Percentiles rank a stretch among this genome's conserved stretches.
These are phyloP conservation scores for Piaya cayana DNA, from an alignment of 2,113 vertebrate species.

Conservation along the genomic window DNA sequence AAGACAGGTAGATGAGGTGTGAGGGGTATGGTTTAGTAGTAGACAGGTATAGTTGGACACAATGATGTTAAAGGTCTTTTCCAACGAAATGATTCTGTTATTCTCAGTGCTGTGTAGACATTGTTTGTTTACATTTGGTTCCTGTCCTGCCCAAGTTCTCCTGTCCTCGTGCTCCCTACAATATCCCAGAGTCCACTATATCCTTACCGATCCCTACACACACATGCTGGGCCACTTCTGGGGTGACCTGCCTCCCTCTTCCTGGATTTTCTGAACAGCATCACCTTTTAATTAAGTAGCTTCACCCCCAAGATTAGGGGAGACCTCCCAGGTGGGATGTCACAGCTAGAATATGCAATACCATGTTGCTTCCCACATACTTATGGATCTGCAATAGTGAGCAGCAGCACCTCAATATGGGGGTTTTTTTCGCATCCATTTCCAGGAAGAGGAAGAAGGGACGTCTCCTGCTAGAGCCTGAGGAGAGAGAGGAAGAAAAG, in stretches of 20 bases:
- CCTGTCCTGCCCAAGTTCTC: neutral
- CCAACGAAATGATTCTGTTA: no score
- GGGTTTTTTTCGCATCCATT: neutral
- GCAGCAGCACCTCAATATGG: neutral
- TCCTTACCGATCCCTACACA: fast-evolving
- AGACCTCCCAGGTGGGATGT: no score
- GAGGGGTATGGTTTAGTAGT: no score
- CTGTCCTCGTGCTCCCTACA: neutral
- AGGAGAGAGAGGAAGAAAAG: slow-evolving; percentile 37
- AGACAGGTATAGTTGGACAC: no score
- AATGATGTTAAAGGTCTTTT: no score
- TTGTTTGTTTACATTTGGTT: neutral
- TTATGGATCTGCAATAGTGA: neutral
- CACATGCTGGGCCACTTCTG: fast-evolving
- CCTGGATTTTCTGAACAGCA: neutral
- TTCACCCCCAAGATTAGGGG: neutral
- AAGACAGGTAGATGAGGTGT: no score
- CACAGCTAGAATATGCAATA: neutral
- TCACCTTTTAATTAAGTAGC: no score
- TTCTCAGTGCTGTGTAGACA: fast-evolving
- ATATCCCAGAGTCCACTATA: fast-evolving
- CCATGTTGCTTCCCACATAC: fast-evolving
- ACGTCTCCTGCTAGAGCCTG: slow-evolving; percentile 72
- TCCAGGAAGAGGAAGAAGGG: slow-evolving; percentile 86
- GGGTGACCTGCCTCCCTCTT: neutral